Percentiles rank a stretch among this genome's conserved stretches.
Conservation (phyloP, 2,888 invertebrate genomes). For the Eilema sororculum region DNA sequence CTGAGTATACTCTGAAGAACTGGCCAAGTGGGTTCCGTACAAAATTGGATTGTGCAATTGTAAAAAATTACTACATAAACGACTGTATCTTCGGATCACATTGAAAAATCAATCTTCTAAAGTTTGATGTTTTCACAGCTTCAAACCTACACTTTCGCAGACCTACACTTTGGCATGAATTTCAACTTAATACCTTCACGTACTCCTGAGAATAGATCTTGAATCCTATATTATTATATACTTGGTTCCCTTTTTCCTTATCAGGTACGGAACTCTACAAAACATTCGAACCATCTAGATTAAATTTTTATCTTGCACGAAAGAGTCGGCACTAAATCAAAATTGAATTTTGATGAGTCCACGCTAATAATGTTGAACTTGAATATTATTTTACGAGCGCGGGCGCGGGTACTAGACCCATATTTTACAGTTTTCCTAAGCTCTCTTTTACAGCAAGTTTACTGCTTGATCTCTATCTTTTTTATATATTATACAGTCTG, state of each 20-base stretch:
- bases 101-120: too few relatives aligned
- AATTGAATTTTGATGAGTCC: slow-evolving; percentile 32
- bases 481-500: slow-evolving; percentile 37
- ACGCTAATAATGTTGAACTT: slow-evolving; percentile 28
- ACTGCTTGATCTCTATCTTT: slow-evolving; percentile 39
- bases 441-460: slow-evolving; percentile 47
- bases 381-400: slow-evolving; percentile 43
- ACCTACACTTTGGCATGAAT: too few relatives aligned
- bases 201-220: too few relatives aligned
- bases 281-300: not conserved
- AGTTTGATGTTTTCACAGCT: too few relatives aligned
- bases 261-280: not conserved
- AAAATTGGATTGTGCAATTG: too few relatives aligned
- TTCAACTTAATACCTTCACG: too few relatives aligned
- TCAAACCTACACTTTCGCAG: too few relatives aligned
- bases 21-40: too few relatives aligned
- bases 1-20: not conserved
- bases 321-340: slow-evolving; percentile 12
- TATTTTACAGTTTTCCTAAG: slow-evolving; percentile 28
- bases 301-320: not conserved
- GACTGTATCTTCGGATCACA: too few relatives aligned
- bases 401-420: slow-evolving; percentile 13
- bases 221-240: too few relatives aligned
- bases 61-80: too few relatives aligned
- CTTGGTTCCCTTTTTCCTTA: too few relatives aligned